A percentile compares a stretch with the other conserved stretches of the same genome.
phyloP scores from a whole-genome alignment of 2,888 invertebrate species.

The Agapetus fuscipes region DNA sequence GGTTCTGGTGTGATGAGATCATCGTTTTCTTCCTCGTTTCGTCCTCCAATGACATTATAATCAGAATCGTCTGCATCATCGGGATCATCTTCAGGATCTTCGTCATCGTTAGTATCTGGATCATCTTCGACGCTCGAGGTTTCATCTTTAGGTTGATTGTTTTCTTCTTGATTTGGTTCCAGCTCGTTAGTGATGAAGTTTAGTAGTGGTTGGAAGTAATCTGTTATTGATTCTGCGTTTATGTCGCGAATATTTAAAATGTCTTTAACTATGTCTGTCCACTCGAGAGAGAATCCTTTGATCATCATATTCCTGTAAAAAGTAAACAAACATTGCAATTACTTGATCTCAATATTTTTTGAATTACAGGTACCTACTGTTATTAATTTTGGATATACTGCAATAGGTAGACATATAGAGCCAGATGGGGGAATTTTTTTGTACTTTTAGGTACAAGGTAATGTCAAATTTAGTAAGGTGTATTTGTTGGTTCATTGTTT shows the following conservation, averaged over 20 bases:
- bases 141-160: background rate
- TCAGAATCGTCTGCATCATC: constrained; percentile 28
- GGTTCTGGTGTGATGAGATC: background rate
- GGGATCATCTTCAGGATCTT: constrained; percentile 23
- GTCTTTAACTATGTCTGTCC: constrained; percentile 43
- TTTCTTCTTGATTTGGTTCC: constrained; percentile 9
- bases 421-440: no score
- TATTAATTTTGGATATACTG: no score
- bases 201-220: constrained; percentile 46
- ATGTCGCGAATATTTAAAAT: constrained; percentile 33
- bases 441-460: no score
- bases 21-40: background rate
- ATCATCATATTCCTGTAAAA: constrained; percentile 37
- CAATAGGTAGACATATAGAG: no score
- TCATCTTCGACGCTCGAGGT: constrained; percentile 5
- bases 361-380: no score
- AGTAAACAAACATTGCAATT: no score
- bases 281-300: constrained; percentile 36
- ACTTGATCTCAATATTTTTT: no score
- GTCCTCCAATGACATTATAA: constrained; percentile 10
- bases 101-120: constrained; percentile 3
- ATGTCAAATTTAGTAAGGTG: no score
- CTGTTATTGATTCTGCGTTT: constrained; percentile 40
- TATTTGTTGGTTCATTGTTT: no score
- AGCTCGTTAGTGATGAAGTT: constrained; percentile 44